Evolutionary conservation across 2,113 vertebrate species (phyloP).

Genomic region (Lepidothrix coronata): DNA sequence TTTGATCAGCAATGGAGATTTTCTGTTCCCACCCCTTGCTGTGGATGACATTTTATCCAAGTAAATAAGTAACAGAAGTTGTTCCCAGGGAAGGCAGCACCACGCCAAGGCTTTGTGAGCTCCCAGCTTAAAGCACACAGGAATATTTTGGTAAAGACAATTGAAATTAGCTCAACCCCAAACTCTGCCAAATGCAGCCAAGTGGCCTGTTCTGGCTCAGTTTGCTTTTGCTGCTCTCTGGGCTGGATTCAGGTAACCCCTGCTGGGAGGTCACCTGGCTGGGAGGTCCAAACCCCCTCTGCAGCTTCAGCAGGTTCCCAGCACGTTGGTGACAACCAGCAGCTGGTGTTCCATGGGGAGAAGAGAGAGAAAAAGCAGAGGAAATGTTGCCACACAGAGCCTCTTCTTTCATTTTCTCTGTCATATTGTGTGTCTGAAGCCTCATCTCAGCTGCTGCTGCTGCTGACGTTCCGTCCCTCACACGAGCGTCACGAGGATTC

Average conservation of each 20-base stretch:
- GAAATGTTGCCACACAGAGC: not conserved
- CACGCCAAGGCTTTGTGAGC: not conserved
- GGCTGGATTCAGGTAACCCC: not conserved
- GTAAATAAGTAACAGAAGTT: not conserved
- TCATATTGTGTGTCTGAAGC: not conserved
- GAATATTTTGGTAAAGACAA: not conserved
- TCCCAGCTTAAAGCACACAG: not conserved
- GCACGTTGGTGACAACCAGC: not conserved
- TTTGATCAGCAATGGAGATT: not conserved
- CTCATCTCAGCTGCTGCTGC: not conserved
- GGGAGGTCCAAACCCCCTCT: not conserved
- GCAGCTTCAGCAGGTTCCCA: not conserved
- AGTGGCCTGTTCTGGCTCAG: not conserved
- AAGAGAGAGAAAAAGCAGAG: not conserved
- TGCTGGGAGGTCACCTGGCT: not conserved
- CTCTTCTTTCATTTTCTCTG: conserved; percentile 17
- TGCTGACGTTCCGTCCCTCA: conserved; percentile 17
- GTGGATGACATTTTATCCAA: not conserved
- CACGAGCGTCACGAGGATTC: not conserved
- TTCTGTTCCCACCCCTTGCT: not conserved
- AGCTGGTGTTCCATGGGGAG: not conserved
- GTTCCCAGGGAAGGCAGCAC: not conserved
- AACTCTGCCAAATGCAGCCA: not conserved
- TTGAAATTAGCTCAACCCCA: not conserved
- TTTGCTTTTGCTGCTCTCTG: fast-evolving